A percentile compares a stretch with the other conserved stretches of the same genome.
phyloP scores from a whole-genome alignment of 1,140 invertebrate species.

The Euschistus heros region DNA sequence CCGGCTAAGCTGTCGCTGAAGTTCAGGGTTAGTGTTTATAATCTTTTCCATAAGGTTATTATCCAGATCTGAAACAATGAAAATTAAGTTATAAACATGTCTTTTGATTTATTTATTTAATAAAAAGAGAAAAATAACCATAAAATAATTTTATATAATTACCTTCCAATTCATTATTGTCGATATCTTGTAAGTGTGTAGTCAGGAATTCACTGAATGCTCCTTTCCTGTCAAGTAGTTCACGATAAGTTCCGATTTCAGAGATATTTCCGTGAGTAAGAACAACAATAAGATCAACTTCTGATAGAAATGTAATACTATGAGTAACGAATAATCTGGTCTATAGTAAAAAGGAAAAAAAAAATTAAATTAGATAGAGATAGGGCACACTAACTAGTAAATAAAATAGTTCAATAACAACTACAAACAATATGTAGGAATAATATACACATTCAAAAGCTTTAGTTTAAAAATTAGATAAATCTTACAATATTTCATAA shows the following conservation, averaged over 20 bases:
- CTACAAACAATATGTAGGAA: no score
- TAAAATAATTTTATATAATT: neutral
- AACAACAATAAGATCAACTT: slow-evolving; percentile 80
- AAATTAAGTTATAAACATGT: neutral
- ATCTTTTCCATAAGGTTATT: slow-evolving; percentile 25
- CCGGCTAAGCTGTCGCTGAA: slow-evolving; percentile 19
- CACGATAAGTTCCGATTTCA: slow-evolving; percentile 72
- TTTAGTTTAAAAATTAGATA: no score
- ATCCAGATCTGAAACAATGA: slow-evolving; percentile 23
- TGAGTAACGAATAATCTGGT: slow-evolving; percentile 82
- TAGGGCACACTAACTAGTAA: no score
- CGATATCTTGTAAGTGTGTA: slow-evolving; percentile 65
- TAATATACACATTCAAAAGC: no score
- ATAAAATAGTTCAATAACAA: no score
- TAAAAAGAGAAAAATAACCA: neutral
- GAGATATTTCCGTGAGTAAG: slow-evolving; percentile 72
- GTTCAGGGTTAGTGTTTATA: slow-evolving; percentile 20
- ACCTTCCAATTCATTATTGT: slow-evolving; percentile 32
- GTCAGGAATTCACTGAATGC: slow-evolving; percentile 72
- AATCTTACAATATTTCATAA: no score
- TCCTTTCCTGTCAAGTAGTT: slow-evolving; percentile 67
- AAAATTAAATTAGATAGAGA: no score
- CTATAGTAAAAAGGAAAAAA: slow-evolving; percentile 24
- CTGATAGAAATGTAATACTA: slow-evolving; percentile 75
- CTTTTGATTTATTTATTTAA: no score